Evolutionary conservation across 2,113 vertebrate genomes (phyloP), one percentile per base, ranked within the genome.

Genomic region (Pseudolaguvia tuberculata): DNA sequence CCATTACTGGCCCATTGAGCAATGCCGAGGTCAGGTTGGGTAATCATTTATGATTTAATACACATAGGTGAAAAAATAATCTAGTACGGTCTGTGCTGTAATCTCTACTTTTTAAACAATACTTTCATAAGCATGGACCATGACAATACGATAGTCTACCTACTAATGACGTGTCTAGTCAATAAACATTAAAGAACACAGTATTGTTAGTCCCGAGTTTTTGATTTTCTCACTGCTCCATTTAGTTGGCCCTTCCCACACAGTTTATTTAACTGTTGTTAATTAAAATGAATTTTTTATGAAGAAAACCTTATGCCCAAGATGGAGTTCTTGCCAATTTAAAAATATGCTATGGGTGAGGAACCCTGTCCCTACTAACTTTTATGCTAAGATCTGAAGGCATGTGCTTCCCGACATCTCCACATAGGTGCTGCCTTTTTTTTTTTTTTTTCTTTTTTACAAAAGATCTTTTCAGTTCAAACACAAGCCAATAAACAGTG

Each of bases 371-470:
- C 51, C 68, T 45, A 48, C 35, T 65, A 57, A 56, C 63, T 47
- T 55, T 67, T 14, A 17, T 14, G 11, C 50, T 50, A 69, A 73
- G 72, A 15, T 6, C 58, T 51, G 50, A 45, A 70, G 17, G 50
- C 9, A 58, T 51, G 31, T 39, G 74, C 61, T 51, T 45, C 47
- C 18, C n/a, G 70, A 66, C 69, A 62, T 78, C 35, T 79, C 53
- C 1, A 7, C 55, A 66, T 82, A 72, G 0, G 67, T 84, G 78
- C 77, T 66, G 70, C 78, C 76, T 80, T 82, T 80, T 82, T 76
- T 66, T 29, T 11, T n/a, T n/a, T n/a, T n/a, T n/a, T n/a, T n/a
- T n/a, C n/a, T n/a, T n/a, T n/a, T n/a, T n/a, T n/a, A n/a, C n/a
- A 73, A 50, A 72, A 75, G 73, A 48, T 35, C 55, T 27, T 57